Percentiles rank a stretch among this genome's conserved stretches.
phyloP scores from a whole-genome alignment of 1,140 invertebrate genomes.

The Lasaia peninsularis region DNA sequence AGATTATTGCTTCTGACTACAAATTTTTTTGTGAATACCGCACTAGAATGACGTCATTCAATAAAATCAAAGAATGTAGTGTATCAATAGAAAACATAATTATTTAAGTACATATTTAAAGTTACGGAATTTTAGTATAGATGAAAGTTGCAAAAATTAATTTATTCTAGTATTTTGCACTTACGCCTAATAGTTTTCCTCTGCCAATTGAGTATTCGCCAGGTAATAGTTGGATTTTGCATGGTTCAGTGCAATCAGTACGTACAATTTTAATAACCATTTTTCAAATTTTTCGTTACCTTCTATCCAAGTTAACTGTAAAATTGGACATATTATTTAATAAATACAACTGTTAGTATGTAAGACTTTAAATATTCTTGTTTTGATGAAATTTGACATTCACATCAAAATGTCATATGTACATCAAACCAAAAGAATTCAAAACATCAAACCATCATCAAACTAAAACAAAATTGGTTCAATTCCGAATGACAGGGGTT shows the following conservation, averaged over 20 bases:
- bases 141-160: neutral
- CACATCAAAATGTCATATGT: too few species aligned
- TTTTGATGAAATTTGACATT: too few species aligned
- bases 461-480: too few species aligned
- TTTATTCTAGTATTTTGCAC: conserved; percentile 19
- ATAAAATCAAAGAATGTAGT: neutral
- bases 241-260: conserved; percentile 35
- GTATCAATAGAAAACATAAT: neutral
- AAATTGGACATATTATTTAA: neutral
- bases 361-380: too few species aligned
- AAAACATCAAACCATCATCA: too few species aligned
- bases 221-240: conserved; percentile 41
- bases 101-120: too few species aligned
- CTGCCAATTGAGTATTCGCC: conserved; percentile 56
- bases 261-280: conserved; percentile 56
- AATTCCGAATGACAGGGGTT: too few species aligned
- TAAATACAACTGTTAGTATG: too few species aligned
- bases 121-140: neutral
- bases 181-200: conserved; percentile 51
- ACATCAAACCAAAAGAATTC: too few species aligned
- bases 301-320: neutral
- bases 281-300: conserved; percentile 17
- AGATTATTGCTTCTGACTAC: too few species aligned
- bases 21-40: too few species aligned
- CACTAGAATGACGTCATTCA: conserved; percentile 5